phyloP scores from a whole-genome alignment of 2,113 vertebrate species.

The Anseranas semipalmata region DNA sequence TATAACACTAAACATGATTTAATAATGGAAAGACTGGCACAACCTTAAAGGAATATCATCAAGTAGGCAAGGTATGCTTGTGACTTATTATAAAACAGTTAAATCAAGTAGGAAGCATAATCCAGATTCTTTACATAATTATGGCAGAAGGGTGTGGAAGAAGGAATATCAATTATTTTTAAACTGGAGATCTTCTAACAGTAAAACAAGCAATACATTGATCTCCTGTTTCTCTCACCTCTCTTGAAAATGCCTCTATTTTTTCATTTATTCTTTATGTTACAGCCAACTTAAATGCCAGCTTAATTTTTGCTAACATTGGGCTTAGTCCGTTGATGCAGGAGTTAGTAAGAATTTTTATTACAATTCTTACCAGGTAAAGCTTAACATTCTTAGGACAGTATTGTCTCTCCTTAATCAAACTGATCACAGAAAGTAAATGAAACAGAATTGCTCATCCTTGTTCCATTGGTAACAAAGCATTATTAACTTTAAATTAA shows the following conservation, averaged over 20 bases:
- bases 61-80: constrained; percentile 54
- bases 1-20: constrained; percentile 64
- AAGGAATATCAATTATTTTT: constrained; percentile 25
- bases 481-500: neutral
- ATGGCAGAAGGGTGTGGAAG: constrained; percentile 49
- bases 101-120: constrained; percentile 56
- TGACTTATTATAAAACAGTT: constrained; percentile 59
- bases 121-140: constrained; percentile 70
- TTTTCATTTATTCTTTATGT: neutral
- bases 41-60: constrained; percentile 65
- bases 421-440: neutral
- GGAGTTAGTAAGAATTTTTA: neutral
- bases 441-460: neutral
- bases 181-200: neutral
- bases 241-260: neutral
- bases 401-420: neutral
- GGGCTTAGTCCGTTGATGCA: neutral
- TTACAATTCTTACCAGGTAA: neutral
- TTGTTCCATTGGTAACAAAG: neutral
- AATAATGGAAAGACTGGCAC: constrained; percentile 71
- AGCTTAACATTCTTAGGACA: neutral
- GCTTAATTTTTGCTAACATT: neutral
- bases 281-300: neutral
- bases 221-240: neutral
- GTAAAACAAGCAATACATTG: neutral